These are phyloP conservation scores for Tachycineta bicolor DNA, from an alignment of 2,113 vertebrate species.

Conservation along the genomic window DNA sequence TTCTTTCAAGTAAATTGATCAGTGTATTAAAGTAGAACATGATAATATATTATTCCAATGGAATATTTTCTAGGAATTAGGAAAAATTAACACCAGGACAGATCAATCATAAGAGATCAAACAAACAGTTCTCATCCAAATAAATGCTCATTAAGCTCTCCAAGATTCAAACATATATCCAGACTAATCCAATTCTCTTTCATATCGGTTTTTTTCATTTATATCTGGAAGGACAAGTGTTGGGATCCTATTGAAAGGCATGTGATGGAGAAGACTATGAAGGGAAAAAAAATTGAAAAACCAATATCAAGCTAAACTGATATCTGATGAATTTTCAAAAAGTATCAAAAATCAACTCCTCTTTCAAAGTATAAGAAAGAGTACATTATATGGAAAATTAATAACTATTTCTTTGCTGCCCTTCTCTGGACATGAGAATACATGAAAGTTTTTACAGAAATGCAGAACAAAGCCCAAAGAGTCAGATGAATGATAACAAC, in stretches of 20 bases:
- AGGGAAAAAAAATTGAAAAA: not conserved
- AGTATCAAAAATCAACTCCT: not conserved
- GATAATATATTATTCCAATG: not conserved
- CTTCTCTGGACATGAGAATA: not conserved
- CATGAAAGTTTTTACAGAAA: not conserved
- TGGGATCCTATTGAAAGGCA: not conserved
- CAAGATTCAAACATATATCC: not conserved
- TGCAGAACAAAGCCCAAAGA: not conserved
- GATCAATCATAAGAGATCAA: not conserved
- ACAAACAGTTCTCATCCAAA: not conserved
- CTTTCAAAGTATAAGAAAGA: not conserved
- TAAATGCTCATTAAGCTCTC: not conserved
- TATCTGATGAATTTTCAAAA: not conserved
- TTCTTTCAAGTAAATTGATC: not conserved
- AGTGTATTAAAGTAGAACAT: not conserved
- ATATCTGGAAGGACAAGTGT: not conserved
- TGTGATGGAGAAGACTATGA: not conserved
- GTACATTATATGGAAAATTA: not conserved
- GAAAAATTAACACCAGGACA: not conserved
- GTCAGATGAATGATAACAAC: not conserved
- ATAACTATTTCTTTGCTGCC: not conserved
- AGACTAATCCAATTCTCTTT: not conserved
- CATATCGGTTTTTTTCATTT: not conserved
- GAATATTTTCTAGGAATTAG: not conserved
- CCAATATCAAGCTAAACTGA: not conserved